Percentiles rank a stretch among this genome's conserved stretches.
These are phyloP conservation scores for Ochotona princeps DNA, from an alignment of 2,113 vertebrate genomes.

Conservation along the genomic window DNA sequence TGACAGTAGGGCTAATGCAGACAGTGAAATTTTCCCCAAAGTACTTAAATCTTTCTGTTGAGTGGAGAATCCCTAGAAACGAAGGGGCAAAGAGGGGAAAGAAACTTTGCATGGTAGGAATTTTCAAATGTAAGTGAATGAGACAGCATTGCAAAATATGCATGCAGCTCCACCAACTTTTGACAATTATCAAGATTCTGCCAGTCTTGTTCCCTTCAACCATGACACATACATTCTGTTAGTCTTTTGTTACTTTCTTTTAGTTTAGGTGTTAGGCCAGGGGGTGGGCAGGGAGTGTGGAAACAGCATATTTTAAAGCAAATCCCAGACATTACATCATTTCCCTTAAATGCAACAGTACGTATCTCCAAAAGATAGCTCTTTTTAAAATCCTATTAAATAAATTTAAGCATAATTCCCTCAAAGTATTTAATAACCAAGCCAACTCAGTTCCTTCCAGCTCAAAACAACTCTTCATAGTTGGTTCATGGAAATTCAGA, in stretches of 20 bases:
- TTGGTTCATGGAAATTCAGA: not conserved
- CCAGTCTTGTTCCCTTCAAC: not conserved
- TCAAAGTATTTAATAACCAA: constrained; percentile 26
- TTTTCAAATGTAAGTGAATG: not conserved
- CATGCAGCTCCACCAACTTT: not conserved
- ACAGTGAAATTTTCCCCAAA: not conserved
- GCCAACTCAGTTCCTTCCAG: not conserved
- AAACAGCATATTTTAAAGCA: no score
- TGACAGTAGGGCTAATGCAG: not conserved
- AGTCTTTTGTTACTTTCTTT: not conserved
- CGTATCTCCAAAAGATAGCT: not conserved
- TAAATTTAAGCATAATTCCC: constrained; percentile 10
- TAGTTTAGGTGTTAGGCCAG: not conserved
- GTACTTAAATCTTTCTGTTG: not conserved
- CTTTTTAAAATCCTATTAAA: constrained; percentile 27
- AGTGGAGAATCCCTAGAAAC: not conserved
- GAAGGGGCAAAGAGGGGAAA: not conserved
- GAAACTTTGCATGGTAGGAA: not conserved
- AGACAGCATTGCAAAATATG: no score
- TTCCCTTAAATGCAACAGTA: not conserved
- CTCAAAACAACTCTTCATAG: not conserved
- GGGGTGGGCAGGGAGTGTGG: no score
- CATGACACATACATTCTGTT: not conserved
- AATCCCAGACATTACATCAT: not conserved
- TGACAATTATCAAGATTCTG: not conserved